Conservation (phyloP, 2,797 vertebrate species). For the Garrulus glandarius region DNA sequence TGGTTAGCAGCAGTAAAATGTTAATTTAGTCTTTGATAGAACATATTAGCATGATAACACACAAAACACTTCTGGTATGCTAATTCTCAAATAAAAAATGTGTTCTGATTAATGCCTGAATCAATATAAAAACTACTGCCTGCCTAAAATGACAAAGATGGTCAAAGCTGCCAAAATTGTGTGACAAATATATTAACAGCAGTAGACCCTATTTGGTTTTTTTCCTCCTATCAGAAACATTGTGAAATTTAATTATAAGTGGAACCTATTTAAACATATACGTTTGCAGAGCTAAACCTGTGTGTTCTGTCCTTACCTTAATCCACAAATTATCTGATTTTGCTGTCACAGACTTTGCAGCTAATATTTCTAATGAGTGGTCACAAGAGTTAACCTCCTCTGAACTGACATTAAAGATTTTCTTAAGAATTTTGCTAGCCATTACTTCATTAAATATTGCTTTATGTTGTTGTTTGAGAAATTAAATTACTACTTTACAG, state of each 20-base stretch:
- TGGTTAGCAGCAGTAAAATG: constrained; percentile 67
- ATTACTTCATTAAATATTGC: background rate
- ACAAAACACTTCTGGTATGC: constrained; percentile 60
- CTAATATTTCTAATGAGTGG: constrained; percentile 18
- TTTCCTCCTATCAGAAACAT: background rate
- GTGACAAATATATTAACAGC: constrained; percentile 1
- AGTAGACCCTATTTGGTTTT: background rate
- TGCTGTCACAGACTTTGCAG: background rate
- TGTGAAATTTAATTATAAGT: constrained; percentile 39
- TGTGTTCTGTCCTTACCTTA: background rate
- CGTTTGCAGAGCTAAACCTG: background rate
- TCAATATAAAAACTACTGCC: constrained; percentile 59
- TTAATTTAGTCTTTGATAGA: constrained; percentile 72
- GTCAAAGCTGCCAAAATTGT: constrained; percentile 48
- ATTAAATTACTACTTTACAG: background rate
- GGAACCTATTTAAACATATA: background rate
- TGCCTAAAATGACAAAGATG: constrained; percentile 46
- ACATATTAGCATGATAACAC: constrained; percentile 69
- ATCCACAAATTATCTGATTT: background rate
- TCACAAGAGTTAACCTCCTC: background rate
- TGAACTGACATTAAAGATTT: background rate
- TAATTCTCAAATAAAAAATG: constrained; percentile 65
- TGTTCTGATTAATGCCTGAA: constrained; percentile 54
- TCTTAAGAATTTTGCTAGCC: background rate
- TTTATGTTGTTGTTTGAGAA: background rate